Percentiles rank a stretch among this genome's conserved stretches.
Conservation (phyloP, 2,113 vertebrate species). For the Prunella fulvescens region DNA sequence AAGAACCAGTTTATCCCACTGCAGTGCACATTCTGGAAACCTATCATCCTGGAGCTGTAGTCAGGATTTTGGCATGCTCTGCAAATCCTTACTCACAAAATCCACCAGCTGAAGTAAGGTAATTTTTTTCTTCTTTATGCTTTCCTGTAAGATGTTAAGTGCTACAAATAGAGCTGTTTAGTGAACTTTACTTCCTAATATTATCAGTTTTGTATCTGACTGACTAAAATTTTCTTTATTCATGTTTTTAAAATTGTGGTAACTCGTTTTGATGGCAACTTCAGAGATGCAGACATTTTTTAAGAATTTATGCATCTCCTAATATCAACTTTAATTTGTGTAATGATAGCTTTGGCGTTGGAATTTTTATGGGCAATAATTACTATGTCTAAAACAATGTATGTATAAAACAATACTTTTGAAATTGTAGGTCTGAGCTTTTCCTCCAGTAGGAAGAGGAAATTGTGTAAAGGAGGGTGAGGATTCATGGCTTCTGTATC, state of each 20-base stretch:
- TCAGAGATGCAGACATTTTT: neutral
- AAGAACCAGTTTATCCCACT: constrained; percentile 94
- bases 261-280: neutral
- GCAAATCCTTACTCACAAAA: constrained; percentile 94
- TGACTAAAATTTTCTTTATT: neutral
- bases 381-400: neutral
- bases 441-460: neutral
- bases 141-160: neutral
- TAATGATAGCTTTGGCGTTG: neutral
- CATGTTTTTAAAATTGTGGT: neutral
- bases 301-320: neutral
- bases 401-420: neutral
- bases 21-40: constrained; percentile 95
- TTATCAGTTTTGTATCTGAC: neutral
- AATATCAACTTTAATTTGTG: neutral
- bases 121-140: constrained; percentile 56
- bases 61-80: constrained; percentile 95
- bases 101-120: constrained; percentile 90
- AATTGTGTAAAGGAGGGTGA: neutral
- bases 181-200: neutral
- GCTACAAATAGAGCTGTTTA: neutral
- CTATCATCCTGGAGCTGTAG: constrained; percentile 93
- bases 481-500: neutral
- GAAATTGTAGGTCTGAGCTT: neutral
- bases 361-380: neutral